A percentile compares a stretch with the other conserved stretches of the same genome.
phyloP scores from a whole-genome alignment of 1,140 invertebrate genomes.

The Drosophila insularis region DNA sequence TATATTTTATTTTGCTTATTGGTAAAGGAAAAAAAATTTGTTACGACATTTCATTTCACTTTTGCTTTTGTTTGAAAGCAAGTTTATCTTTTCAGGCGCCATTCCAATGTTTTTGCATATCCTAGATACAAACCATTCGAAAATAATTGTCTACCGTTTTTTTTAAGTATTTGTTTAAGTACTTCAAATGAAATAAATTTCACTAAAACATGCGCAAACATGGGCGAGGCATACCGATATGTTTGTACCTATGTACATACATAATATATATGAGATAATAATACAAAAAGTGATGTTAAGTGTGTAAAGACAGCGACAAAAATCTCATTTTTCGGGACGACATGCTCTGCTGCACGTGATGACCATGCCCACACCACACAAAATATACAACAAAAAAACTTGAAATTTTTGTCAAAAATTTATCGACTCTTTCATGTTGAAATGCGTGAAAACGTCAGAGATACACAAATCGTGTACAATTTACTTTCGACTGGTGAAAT shows the following conservation, averaged over 20 bases:
- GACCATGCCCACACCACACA: conserved; percentile 7
- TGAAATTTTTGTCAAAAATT: conserved; percentile 12
- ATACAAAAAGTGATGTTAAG: conserved; percentile 3
- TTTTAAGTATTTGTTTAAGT: background rate
- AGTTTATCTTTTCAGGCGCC: too few species aligned
- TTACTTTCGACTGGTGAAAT: conserved; percentile 53
- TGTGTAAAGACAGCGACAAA: conserved; percentile 13
- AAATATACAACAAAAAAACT: background rate
- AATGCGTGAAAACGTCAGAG: conserved; percentile 32
- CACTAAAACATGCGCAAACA: conserved; percentile 28
- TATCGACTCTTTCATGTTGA: conserved; percentile 30
- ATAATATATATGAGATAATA: background rate
- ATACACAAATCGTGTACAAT: conserved; percentile 21
- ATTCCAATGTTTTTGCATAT: background rate
- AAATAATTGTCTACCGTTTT: background rate
- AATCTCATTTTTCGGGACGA: conserved; percentile 7
- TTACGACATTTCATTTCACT: too few species aligned
- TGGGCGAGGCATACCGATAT: conserved; percentile 35
- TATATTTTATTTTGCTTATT: too few species aligned
- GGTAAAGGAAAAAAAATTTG: too few species aligned
- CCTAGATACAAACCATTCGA: background rate
- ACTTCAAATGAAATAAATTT: conserved; percentile 12
- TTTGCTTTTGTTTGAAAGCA: too few species aligned
- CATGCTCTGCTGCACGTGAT: conserved; percentile 40
- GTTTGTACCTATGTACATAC: conserved; percentile 2